Percentiles rank a stretch among this genome's conserved stretches.
Conservation (phyloP, 2,888 invertebrate genomes). For the Vesta saturnalis region DNA sequence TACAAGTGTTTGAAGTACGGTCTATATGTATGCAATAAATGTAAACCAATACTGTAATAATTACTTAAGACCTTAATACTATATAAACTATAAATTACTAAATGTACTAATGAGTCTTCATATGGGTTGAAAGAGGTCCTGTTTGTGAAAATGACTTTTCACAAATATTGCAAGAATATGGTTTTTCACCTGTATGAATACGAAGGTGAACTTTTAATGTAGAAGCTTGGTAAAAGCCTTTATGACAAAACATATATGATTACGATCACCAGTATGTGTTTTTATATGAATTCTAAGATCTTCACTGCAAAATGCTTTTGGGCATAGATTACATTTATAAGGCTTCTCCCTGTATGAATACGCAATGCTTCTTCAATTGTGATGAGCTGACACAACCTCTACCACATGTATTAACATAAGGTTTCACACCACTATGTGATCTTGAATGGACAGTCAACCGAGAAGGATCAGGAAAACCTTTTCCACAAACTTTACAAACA, state of each 20-base stretch:
- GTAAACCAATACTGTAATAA: too few relatives aligned
- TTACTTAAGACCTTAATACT: too few relatives aligned
- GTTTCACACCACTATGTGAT: conserved; percentile 63
- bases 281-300: conserved; percentile 59
- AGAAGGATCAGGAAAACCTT: conserved; percentile 64
- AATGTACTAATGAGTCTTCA: conserved; percentile 56
- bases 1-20: too few relatives aligned
- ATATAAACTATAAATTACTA: too few relatives aligned
- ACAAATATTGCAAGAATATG: conserved; percentile 58
- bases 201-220: conserved; percentile 68
- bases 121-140: conserved; percentile 58
- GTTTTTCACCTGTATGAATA: conserved; percentile 65
- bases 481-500: conserved; percentile 61
- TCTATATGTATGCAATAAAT: too few relatives aligned
- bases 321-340: conserved; percentile 58
- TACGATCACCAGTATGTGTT: conserved; percentile 57
- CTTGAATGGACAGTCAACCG: conserved; percentile 64
- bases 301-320: conserved; percentile 58
- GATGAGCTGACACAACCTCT: conserved; percentile 60
- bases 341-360: conserved; percentile 64
- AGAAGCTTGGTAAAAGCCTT: conserved; percentile 68
- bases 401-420: conserved; percentile 57
- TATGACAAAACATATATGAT: conserved; percentile 64
- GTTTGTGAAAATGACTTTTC: conserved; percentile 58
- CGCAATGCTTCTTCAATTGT: conserved; percentile 62